Evolutionary conservation across 2,797 vertebrate species (phyloP), one percentile per base, ranked within the genome.

Genomic region (Steatocranus sp.): DNA sequence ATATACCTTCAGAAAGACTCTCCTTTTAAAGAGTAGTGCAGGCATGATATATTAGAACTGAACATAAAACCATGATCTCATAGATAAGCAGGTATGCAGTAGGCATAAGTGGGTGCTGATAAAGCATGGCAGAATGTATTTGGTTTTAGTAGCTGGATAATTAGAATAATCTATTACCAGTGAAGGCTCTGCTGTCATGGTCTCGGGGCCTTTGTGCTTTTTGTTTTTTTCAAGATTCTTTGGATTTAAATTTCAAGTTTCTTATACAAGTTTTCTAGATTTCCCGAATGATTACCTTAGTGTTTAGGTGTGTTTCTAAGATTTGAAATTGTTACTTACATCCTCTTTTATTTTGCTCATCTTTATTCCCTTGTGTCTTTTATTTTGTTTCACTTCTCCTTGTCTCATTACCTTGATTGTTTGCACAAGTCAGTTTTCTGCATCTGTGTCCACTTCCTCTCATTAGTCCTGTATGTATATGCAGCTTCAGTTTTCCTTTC

Each of bases 381-480:
- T 41, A 68, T 68, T 41, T 68, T 23, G 12, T 63, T 5, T 5
- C 32, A 36, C 56, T 61, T 36, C 58, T 34, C 32, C 56, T 34
- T 1, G 30, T 61, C 17, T 34, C 56, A 34, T 34, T 11, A 61
- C 17, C 17, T 34, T 1, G 6, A 7, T 34, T 61, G 56, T n/a
- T 61, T 34, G 30, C 56, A 61, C 27, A 58, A 11, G 17, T 58
- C 56, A n/a, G 56, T 61, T 61, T 61, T 61, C 56, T 61, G 56
- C 30, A 34, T 34, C 17, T 61, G 56, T n/a, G 56, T 61, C 30
- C 56, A n/a, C 17, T 1, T 41, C 12, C 5, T 0, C n/a, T 66
- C 6, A 23, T 66, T 66, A 41, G 8, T 38, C 36, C 20, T 17
- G 36, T 68, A n/a, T 41, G 2, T 25, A 23, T 41, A 4, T 23